phyloP scores from a whole-genome alignment of 2,888 invertebrate species.

The Euproctis similis region DNA sequence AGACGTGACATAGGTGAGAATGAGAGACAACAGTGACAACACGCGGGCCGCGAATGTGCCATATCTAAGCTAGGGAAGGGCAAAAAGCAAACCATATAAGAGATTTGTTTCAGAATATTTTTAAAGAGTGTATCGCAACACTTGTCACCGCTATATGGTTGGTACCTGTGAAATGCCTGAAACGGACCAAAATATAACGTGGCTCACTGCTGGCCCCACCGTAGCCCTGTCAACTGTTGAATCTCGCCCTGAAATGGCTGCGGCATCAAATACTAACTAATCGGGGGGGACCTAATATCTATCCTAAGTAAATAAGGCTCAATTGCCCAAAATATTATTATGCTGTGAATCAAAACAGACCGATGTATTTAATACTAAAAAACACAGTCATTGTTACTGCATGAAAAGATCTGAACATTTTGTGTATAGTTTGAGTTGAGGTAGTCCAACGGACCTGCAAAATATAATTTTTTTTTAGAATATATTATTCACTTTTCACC shows the following conservation, averaged over 20 bases:
- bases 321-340: slow-evolving; percentile 17
- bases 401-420: too few relatives aligned
- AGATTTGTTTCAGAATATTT: slow-evolving; percentile 60
- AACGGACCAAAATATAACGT: slow-evolving; percentile 66
- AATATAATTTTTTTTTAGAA: slow-evolving; percentile 59
- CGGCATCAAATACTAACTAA: slow-evolving; percentile 49
- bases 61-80: slow-evolving; percentile 77
- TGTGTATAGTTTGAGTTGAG: too few relatives aligned
- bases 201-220: slow-evolving; percentile 68
- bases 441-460: too few relatives aligned
- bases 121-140: slow-evolving; percentile 61
- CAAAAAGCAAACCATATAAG: slow-evolving; percentile 77
- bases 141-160: slow-evolving; percentile 59
- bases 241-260: slow-evolving; percentile 70
- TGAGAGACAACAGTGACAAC: slow-evolving; percentile 77
- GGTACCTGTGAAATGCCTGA: slow-evolving; percentile 72
- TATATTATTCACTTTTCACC: slow-evolving; percentile 28
- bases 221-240: slow-evolving; percentile 75
- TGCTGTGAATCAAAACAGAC: too few relatives aligned
- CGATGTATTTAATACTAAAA: too few relatives aligned
- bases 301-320: slow-evolving; percentile 16
- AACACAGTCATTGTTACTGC: too few relatives aligned
- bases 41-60: slow-evolving; percentile 77
- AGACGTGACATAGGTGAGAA: slow-evolving; percentile 76
- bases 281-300: slow-evolving; percentile 46